Evolutionary conservation across 1,140 invertebrate species (phyloP).

Genomic region (Drosophila sp.): DNA sequence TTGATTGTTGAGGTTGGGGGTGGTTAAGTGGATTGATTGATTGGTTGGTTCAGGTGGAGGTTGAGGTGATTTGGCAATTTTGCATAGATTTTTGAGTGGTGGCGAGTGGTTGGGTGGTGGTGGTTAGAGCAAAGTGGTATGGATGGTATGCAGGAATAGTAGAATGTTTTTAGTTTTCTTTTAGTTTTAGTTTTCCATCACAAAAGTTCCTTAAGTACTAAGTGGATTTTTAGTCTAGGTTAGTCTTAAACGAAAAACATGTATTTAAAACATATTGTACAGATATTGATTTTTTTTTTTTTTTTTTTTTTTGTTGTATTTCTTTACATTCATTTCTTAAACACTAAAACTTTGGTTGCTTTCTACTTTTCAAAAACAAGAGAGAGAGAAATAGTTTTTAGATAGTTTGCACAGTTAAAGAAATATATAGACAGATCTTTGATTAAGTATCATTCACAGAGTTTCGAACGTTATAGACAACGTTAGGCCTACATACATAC

Average conservation of each 20-base stretch:
- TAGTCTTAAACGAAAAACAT: slow-evolving; percentile 19
- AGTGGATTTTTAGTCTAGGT: neutral
- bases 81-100: slow-evolving; percentile 41
- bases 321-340: slow-evolving; percentile 20
- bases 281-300: slow-evolving; percentile 24
- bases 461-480: slow-evolving; percentile 15
- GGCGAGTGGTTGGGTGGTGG: neutral
- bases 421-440: slow-evolving; percentile 8
- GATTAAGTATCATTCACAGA: slow-evolving; percentile 40
- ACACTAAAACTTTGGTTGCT: slow-evolving; percentile 9
- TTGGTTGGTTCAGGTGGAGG: slow-evolving; percentile 47
- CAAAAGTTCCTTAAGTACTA: neutral
- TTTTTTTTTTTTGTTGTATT: slow-evolving; percentile 16
- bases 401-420: slow-evolving; percentile 5
- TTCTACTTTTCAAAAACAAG: slow-evolving; percentile 13
- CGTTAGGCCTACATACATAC: slow-evolving; percentile 33
- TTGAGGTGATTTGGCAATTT: slow-evolving; percentile 22
- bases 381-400: slow-evolving; percentile 19
- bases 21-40: slow-evolving; percentile 47
- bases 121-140: neutral
- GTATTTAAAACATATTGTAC: slow-evolving; percentile 37
- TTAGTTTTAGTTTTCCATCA: neutral
- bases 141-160: slow-evolving; percentile 10
- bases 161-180: slow-evolving; percentile 2
- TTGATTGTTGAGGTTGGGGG: slow-evolving; percentile 32